Conservation (phyloP, 2,888 invertebrate species). For the Pyrocoelia pectoralis region DNA sequence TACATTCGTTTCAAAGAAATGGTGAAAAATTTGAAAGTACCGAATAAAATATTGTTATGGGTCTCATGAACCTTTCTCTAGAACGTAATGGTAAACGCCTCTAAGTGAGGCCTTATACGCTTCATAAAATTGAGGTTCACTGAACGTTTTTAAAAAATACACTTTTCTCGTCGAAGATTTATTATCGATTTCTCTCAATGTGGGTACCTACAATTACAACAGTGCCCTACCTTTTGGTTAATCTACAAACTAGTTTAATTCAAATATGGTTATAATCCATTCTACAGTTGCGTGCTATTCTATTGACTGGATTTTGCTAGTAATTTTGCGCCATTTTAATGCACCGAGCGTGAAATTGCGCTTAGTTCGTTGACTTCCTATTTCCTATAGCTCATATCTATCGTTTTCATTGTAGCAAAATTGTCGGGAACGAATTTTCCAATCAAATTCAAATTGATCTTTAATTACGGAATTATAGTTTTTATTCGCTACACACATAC, state of each 20-base stretch:
- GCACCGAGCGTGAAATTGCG: conserved; percentile 6
- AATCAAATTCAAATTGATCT: neutral
- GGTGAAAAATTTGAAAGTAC: too few species aligned
- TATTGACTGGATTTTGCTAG: conserved; percentile 7
- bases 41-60: too few species aligned
- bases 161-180: too few species aligned
- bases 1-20: too few species aligned
- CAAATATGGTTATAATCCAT: conserved; percentile 2
- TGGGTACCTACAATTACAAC: too few species aligned
- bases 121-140: too few species aligned
- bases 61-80: too few species aligned
- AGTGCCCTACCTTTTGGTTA: too few species aligned
- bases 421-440: neutral
- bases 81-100: too few species aligned
- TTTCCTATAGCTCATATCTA: neutral
- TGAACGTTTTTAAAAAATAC: too few species aligned
- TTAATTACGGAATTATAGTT: neutral
- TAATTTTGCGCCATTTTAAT: neutral
- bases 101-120: too few species aligned
- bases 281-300: conserved; percentile 3
- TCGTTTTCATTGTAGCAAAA: neutral
- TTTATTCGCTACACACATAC: neutral
- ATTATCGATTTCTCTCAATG: too few species aligned
- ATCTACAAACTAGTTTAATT: neutral
- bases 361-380: conserved; percentile 11